Percentiles rank a stretch among this genome's conserved stretches.
These are phyloP conservation scores for Indicator indicator DNA, from an alignment of 2,113 vertebrate genomes.

Conservation along the genomic window DNA sequence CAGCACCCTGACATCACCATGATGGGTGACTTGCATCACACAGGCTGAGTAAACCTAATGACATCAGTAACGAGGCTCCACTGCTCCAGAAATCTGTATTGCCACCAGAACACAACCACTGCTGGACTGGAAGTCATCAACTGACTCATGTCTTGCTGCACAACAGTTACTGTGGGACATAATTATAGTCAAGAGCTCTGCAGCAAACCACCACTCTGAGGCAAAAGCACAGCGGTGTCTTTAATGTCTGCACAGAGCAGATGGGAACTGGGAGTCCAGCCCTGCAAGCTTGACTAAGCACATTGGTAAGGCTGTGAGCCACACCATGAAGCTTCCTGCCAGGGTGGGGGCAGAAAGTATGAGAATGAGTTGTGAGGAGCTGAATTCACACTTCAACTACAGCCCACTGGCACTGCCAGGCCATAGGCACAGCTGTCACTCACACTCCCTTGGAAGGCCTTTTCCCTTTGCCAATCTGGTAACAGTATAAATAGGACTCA, in stretches of 20 bases:
- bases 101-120: background rate
- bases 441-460: background rate
- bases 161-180: background rate
- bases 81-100: background rate
- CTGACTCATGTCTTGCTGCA: slow-evolving; percentile 16
- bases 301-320: background rate
- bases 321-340: background rate
- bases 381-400: background rate
- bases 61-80: background rate
- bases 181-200: slow-evolving; percentile 23
- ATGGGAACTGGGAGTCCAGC: background rate
- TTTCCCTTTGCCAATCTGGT: background rate
- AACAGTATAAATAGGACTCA: background rate
- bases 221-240: background rate
- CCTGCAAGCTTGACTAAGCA: background rate
- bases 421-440: background rate
- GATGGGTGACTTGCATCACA: background rate
- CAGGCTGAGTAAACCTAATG: background rate
- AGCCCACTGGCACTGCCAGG: fast-evolving
- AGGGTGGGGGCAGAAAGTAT: background rate
- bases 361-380: background rate
- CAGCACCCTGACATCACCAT: background rate
- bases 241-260: background rate
- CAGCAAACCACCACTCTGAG: slow-evolving; percentile 9
- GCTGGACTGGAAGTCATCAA: background rate